These are phyloP conservation scores for Melanostoma scalare DNA, from an alignment of 2,888 invertebrate species.

Conservation along the genomic window DNA sequence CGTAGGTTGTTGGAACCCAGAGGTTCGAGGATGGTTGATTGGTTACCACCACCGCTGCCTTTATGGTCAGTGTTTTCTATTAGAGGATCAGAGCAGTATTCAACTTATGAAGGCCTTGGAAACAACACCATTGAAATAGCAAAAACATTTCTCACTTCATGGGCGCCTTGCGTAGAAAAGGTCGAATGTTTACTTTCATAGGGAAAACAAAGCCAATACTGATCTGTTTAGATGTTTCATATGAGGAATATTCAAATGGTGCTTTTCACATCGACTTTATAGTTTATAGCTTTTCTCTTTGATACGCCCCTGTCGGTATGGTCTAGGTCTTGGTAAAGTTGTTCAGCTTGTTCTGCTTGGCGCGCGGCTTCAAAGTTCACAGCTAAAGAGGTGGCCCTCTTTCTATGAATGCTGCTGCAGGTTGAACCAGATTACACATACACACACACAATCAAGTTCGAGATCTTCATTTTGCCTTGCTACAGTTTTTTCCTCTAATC, in stretches of 20 bases:
- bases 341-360: slow-evolving; percentile 59
- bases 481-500: slow-evolving; percentile 47
- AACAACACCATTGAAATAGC: no score
- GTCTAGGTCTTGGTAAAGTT: slow-evolving; percentile 13
- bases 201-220: no score
- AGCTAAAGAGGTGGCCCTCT: slow-evolving; percentile 61
- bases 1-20: slow-evolving; percentile 59
- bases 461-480: slow-evolving; percentile 59
- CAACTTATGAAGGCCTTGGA: not conserved
- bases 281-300: not conserved
- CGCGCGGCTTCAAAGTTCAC: slow-evolving; percentile 59
- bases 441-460: slow-evolving; percentile 38
- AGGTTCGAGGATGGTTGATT: slow-evolving; percentile 68
- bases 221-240: no score
- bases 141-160: no score
- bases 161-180: no score
- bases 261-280: no score
- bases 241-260: no score
- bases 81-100: not conserved
- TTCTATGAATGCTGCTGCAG: slow-evolving; percentile 51
- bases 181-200: no score
- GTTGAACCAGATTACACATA: slow-evolving; percentile 66
- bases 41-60: slow-evolving; percentile 59
- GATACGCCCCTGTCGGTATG: not conserved
- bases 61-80: slow-evolving; percentile 28